Conservation (phyloP, 1,140 invertebrate species). For the Pogonognathellus flavescens region DNA sequence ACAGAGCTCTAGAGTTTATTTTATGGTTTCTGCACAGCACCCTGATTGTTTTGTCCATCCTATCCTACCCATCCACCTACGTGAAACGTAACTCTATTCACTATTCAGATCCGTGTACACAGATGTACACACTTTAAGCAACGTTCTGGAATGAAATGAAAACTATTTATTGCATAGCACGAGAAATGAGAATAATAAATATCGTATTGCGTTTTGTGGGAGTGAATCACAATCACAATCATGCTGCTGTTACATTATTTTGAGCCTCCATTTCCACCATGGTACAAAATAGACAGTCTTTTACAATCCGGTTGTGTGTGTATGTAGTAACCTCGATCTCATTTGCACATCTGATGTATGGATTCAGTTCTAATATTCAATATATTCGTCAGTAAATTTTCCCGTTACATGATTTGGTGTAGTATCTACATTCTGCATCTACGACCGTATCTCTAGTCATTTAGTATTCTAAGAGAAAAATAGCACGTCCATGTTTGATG, state of each 20-base stretch:
- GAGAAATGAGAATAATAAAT: background rate
- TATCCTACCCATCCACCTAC: too few relatives aligned
- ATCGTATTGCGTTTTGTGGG: slow-evolving; percentile 36
- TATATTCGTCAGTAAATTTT: too few relatives aligned
- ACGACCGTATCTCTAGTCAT: background rate
- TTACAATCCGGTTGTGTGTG: slow-evolving; percentile 2
- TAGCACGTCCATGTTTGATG: background rate
- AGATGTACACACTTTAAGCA: background rate
- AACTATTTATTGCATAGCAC: slow-evolving; percentile 2
- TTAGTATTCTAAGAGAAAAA: background rate
- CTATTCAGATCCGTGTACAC: background rate
- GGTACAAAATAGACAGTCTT: background rate
- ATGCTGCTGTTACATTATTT: background rate
- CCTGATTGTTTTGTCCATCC: too few relatives aligned
- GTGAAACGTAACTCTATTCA: background rate
- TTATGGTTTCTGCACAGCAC: background rate
- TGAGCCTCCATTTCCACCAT: background rate
- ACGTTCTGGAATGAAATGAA: background rate
- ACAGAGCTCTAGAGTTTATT: background rate
- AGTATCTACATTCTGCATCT: too few relatives aligned
- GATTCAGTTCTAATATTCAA: background rate
- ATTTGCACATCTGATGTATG: background rate
- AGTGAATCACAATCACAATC: slow-evolving; percentile 2
- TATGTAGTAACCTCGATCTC: slow-evolving; percentile 29
- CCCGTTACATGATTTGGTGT: too few relatives aligned